These are phyloP conservation scores for Ethmia dodecea DNA, from an alignment of 2,888 invertebrate species.

Conservation along the genomic window DNA sequence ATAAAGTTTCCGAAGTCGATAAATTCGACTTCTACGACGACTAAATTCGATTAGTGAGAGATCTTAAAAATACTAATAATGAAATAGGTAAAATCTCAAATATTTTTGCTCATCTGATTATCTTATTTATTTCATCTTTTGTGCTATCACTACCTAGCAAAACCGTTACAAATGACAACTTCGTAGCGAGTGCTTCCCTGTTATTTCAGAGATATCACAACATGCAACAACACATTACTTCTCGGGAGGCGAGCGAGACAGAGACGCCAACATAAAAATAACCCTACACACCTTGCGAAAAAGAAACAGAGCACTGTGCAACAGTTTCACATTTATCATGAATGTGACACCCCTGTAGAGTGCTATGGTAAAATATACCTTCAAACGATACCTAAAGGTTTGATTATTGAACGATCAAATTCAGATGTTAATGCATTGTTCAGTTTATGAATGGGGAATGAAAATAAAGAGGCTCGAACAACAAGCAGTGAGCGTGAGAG, in stretches of 20 bases:
- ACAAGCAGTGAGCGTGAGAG: conserved; percentile 46
- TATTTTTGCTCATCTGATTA: not conserved
- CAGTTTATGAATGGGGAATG: conserved; percentile 34
- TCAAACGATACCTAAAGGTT: conserved; percentile 11
- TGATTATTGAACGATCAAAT: conserved; percentile 20
- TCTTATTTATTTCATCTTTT: no score
- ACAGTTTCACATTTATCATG: conserved; percentile 58
- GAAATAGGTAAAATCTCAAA: not conserved
- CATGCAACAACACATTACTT: conserved; percentile 77
- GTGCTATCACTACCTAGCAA: conserved; percentile 45
- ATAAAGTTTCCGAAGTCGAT: no score
- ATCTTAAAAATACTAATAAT: not conserved
- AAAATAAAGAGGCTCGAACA: conserved; percentile 52
- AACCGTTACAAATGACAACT: conserved; percentile 78
- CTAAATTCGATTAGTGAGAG: no score
- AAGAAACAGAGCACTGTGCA: conserved; percentile 53
- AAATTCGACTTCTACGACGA: no score
- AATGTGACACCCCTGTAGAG: conserved; percentile 31
- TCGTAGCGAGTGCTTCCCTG: conserved; percentile 77
- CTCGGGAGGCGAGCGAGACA: conserved; percentile 59
- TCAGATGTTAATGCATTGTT: conserved; percentile 36
- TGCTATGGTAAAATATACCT: conserved; percentile 24
- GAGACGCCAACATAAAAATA: conserved; percentile 60
- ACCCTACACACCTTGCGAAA: conserved; percentile 37
- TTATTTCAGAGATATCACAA: conserved; percentile 79